A percentile compares a stretch with the other conserved stretches of the same genome.
Conservation (phyloP, 2,888 invertebrate species). For the Eurytoma californica region DNA sequence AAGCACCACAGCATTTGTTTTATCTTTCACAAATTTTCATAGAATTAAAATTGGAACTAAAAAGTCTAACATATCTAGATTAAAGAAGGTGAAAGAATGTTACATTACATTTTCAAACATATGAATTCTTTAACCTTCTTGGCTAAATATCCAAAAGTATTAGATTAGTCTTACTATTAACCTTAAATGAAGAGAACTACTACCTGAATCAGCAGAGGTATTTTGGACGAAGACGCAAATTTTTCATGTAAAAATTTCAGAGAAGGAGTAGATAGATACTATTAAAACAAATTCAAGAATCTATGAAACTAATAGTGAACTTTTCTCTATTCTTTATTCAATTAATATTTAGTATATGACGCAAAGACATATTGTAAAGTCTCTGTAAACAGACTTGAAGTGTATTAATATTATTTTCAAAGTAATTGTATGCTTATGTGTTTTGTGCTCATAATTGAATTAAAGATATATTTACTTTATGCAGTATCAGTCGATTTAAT, state of each 20-base stretch:
- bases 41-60: constrained; percentile 49
- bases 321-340: too few relatives aligned
- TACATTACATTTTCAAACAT: constrained; percentile 23
- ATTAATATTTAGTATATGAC: neutral
- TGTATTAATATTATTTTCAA: constrained; percentile 27
- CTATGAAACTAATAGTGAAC: neutral
- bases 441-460: constrained; percentile 17
- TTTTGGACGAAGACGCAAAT: constrained; percentile 71
- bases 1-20: constrained; percentile 69
- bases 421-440: constrained; percentile 9
- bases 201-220: constrained; percentile 75
- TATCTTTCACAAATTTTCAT: constrained; percentile 65
- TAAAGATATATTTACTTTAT: constrained; percentile 3
- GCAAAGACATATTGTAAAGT: constrained; percentile 22
- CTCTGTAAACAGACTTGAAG: constrained; percentile 18
- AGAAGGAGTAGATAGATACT: constrained; percentile 58
- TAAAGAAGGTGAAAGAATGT: constrained; percentile 63
- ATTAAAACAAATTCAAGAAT: constrained; percentile 48
- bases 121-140: constrained; percentile 67
- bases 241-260: constrained; percentile 52
- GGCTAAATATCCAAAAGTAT: constrained; percentile 43
- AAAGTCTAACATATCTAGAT: constrained; percentile 59
- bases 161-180: constrained; percentile 46
- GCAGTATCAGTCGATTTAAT: constrained; percentile 1
- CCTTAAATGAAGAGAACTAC: constrained; percentile 54